Conservation (phyloP, 2,888 invertebrate genomes). For the Ephialtes manifestator region DNA sequence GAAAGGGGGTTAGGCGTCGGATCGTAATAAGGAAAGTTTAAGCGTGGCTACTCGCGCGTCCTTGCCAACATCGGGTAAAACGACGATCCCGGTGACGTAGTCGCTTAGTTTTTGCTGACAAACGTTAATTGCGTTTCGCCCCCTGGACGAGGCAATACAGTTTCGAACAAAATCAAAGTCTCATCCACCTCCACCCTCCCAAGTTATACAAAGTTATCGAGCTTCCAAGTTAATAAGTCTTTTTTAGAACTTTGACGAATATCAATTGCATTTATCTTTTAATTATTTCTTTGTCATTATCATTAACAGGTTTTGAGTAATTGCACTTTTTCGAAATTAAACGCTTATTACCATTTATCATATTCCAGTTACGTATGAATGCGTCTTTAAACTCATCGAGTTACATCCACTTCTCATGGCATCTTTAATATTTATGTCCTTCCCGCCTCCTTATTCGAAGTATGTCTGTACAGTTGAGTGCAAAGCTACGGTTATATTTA, state of each 20-base stretch:
- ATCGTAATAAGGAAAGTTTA: conserved; percentile 77
- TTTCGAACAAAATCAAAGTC: conserved; percentile 41
- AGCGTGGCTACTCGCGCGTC: conserved; percentile 68
- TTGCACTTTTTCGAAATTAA: not conserved
- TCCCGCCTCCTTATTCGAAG: conserved; percentile 20
- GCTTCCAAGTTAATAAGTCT: conserved; percentile 11
- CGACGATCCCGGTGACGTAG: conserved; percentile 66
- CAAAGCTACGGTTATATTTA: conserved; percentile 30
- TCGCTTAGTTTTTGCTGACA: conserved; percentile 61
- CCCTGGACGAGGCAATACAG: conserved; percentile 72
- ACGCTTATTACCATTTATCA: not conserved
- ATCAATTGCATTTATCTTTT: conserved; percentile 27
- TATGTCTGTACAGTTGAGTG: conserved; percentile 16
- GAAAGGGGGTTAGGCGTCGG: conserved; percentile 48
- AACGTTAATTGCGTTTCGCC: conserved; percentile 82
- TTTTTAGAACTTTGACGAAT: conserved; percentile 19
- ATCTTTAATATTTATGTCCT: conserved; percentile 7
- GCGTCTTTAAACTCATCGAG: not conserved
- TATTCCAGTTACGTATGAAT: not conserved
- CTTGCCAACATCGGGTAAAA: conserved; percentile 61
- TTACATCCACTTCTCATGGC: not conserved
- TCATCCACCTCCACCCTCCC: not conserved
- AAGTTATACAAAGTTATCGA: conserved; percentile 1
- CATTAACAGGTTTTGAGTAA: not conserved
- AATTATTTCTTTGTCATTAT: conserved; percentile 11